A percentile compares a stretch with the other conserved stretches of the same genome.
Conservation (phyloP, 2,797 vertebrate genomes). For the Neopelma chrysocephalum region DNA sequence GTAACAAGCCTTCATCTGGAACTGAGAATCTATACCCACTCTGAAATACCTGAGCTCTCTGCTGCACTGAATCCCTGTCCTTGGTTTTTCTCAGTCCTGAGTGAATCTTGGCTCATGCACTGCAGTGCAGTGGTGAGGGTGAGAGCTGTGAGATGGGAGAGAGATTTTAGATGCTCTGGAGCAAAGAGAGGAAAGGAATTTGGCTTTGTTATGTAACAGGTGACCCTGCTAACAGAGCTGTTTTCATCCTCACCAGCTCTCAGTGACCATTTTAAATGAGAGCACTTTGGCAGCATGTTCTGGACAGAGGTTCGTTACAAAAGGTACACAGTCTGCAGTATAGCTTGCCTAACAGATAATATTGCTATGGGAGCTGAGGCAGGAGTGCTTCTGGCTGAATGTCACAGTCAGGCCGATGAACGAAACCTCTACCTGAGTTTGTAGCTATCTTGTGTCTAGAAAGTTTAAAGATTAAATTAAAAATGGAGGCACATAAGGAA, state of each 20-base stretch:
- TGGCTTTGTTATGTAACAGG: background rate
- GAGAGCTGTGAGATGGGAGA: background rate
- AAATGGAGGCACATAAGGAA: background rate
- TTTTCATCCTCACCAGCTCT: background rate
- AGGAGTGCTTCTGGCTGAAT: background rate
- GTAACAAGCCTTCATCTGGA: background rate
- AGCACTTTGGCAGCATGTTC: background rate
- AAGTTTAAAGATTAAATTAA: background rate
- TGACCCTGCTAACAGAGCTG: background rate
- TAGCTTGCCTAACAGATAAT: background rate
- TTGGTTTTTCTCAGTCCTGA: background rate
- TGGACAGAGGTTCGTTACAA: background rate
- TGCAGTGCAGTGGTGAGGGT: background rate
- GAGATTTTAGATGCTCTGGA: background rate
- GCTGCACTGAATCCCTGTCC: background rate
- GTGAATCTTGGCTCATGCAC: fast-evolving
- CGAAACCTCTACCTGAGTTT: background rate
- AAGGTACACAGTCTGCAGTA: background rate
- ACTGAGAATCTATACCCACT: background rate
- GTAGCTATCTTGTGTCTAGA: background rate
- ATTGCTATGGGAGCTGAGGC: background rate
- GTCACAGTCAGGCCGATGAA: background rate
- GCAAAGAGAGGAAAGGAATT: background rate
- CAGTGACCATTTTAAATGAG: background rate
- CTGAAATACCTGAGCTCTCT: background rate